phyloP scores from a whole-genome alignment of 2,113 vertebrate species.

The Cervus canadensis region DNA sequence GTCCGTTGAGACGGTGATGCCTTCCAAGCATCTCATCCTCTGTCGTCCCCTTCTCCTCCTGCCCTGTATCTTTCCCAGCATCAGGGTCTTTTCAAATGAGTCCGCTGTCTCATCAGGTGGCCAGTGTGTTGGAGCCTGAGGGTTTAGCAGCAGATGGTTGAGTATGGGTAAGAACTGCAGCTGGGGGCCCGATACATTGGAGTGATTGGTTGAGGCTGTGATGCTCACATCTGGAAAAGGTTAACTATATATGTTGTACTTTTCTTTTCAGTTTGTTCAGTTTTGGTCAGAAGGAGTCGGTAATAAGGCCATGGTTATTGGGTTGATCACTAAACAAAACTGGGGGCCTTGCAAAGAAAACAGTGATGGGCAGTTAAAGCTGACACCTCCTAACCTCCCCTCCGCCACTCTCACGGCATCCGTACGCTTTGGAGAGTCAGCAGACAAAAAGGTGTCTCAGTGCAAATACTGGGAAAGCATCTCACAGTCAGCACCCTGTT shows the following conservation, averaged over 20 bases:
- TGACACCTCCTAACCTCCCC: background rate
- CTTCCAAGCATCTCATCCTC: background rate
- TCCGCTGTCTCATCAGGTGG: background rate
- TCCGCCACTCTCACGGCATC: accelerated
- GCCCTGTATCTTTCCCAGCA: background rate
- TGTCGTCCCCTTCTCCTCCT: background rate
- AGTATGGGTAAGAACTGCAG: background rate
- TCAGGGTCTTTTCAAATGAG: background rate
- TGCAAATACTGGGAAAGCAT: background rate
- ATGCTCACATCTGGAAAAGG: background rate
- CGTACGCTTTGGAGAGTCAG: background rate
- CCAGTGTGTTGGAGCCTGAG: background rate
- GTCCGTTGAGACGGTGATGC: background rate
- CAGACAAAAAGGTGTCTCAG: background rate
- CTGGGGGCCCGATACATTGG: background rate
- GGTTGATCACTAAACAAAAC: background rate
- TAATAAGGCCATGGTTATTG: background rate
- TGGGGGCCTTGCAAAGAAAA: background rate
- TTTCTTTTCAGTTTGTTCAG: background rate
- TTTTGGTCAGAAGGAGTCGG: background rate
- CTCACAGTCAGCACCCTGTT: background rate
- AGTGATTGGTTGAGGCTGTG: background rate
- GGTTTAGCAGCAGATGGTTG: background rate
- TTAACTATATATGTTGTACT: background rate
- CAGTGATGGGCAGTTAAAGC: background rate